phyloP scores from a whole-genome alignment of 2,888 invertebrate species.

The Eupithecia inturbata region DNA sequence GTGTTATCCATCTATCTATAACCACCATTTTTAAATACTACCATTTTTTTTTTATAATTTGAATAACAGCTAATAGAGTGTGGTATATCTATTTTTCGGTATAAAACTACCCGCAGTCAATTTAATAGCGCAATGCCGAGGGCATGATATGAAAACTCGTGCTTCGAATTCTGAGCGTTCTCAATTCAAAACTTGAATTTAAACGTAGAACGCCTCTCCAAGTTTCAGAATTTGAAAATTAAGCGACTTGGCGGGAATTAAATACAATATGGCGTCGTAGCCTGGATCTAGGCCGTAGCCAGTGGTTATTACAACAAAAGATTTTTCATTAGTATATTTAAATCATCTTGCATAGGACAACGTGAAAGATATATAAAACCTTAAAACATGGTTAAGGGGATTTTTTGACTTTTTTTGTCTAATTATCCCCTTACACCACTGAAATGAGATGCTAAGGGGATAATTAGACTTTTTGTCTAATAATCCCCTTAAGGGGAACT shows the following conservation, averaged over 20 bases:
- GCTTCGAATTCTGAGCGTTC: slow-evolving; percentile 74
- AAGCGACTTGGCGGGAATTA: slow-evolving; percentile 78
- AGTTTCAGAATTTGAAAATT: slow-evolving; percentile 81
- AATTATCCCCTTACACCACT: too few relatives aligned
- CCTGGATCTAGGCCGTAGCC: not conserved
- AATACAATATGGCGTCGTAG: slow-evolving; percentile 70
- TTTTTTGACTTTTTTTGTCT: too few relatives aligned
- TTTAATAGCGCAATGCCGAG: slow-evolving; percentile 54
- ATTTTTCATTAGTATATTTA: not conserved
- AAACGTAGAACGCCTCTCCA: slow-evolving; percentile 73
- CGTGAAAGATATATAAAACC: too few relatives aligned
- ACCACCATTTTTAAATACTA: too few relatives aligned
- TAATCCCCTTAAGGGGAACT: too few relatives aligned
- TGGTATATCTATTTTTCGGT: not conserved
- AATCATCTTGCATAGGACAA: not conserved
- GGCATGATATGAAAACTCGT: slow-evolving; percentile 77
- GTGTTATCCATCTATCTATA: not conserved
- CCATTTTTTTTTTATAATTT: too few relatives aligned
- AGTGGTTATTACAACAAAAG: not conserved
- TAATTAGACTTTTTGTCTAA: too few relatives aligned
- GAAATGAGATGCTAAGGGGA: too few relatives aligned
- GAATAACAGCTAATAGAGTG: not conserved
- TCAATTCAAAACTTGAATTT: slow-evolving; percentile 81
- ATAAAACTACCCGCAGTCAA: slow-evolving; percentile 54
- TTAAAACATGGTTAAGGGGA: too few relatives aligned